These are phyloP conservation scores for Apodemia zela DNA, from an alignment of 2,888 invertebrate genomes.

Conservation along the genomic window DNA sequence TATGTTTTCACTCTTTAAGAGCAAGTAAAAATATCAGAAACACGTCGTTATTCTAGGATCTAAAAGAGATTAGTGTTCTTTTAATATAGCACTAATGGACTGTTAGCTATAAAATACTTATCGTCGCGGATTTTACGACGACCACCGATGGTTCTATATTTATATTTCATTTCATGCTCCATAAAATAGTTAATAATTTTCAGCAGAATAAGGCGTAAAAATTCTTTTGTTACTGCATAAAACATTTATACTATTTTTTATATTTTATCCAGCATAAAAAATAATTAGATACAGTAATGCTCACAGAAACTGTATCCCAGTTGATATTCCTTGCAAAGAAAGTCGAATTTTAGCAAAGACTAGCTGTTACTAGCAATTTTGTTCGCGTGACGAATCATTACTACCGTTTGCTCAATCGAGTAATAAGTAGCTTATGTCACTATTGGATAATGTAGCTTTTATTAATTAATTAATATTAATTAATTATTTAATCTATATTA, in stretches of 20 bases:
- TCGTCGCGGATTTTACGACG: constrained; percentile 56
- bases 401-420: no score
- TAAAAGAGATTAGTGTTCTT: constrained; percentile 40
- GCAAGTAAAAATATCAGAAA: neutral
- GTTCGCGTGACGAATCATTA: no score
- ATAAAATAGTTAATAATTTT: constrained; percentile 36
- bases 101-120: constrained; percentile 54
- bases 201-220: constrained; percentile 40
- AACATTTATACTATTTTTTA: neutral
- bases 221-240: neutral
- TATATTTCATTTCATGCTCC: constrained; percentile 68
- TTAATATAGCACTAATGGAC: constrained; percentile 44
- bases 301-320: no score
- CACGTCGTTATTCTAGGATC: constrained; percentile 15
- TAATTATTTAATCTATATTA: no score
- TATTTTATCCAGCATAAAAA: neutral
- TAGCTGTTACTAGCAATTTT: no score
- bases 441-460: no score
- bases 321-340: no score
- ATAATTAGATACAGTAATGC: neutral
- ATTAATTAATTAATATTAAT: no score
- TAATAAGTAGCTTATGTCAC: no score
- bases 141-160: constrained; percentile 54
- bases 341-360: no score
- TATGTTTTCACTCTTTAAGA: neutral